phyloP scores from a whole-genome alignment of 2,113 vertebrate species.

The Grammomys surdaster region DNA sequence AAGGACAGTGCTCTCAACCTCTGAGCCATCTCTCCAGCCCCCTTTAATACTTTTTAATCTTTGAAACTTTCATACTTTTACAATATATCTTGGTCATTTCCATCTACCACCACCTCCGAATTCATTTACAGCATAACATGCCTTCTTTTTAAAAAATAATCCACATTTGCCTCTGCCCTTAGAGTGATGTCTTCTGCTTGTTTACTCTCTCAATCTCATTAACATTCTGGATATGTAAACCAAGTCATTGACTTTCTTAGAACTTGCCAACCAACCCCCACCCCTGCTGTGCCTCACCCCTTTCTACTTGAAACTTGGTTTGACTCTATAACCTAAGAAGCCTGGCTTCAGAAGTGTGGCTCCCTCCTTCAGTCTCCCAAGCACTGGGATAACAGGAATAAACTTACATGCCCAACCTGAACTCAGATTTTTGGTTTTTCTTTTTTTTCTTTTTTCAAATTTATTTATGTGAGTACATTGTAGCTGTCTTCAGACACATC shows the following conservation, averaged over 20 bases:
- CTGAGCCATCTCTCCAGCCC: no score
- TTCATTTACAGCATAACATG: neutral
- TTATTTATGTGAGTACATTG: no score
- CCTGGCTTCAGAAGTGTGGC: neutral
- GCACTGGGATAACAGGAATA: neutral
- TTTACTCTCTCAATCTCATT: neutral
- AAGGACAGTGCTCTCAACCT: no score
- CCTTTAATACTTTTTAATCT: neutral
- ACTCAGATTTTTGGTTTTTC: neutral
- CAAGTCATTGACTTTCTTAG: neutral
- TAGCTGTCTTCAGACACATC: no score
- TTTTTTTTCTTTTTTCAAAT: no score
- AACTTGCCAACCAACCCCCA: neutral
- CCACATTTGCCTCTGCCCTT: neutral
- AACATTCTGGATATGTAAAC: neutral
- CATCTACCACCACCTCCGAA: neutral
- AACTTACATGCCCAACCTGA: neutral
- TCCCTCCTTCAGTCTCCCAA: neutral
- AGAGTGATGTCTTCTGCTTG: neutral
- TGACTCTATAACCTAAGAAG: neutral
- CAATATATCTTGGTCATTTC: neutral
- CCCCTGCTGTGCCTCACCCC: no score
- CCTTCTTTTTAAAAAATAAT: neutral
- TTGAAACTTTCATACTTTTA: neutral
- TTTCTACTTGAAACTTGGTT: neutral